Evolutionary conservation across 2,888 invertebrate genomes (phyloP).

Genomic region (Spatulosminthurus flaviceps): DNA sequence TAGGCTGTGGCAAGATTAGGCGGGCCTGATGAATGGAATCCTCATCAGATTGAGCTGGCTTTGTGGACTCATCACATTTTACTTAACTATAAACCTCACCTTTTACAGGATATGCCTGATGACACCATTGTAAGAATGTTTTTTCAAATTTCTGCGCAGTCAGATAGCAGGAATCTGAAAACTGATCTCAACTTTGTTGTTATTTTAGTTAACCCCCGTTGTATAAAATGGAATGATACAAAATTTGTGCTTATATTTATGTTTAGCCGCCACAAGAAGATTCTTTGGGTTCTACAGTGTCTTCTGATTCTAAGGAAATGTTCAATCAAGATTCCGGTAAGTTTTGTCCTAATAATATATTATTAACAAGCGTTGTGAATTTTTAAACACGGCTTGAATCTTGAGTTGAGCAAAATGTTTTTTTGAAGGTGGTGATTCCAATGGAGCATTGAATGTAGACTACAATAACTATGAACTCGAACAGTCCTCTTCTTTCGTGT

Average conservation of each 20-base stretch:
- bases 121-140: constrained; percentile 43
- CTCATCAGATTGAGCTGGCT: constrained; percentile 84
- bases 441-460: constrained; percentile 40
- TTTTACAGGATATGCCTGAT: constrained; percentile 79
- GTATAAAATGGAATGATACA: too few relatives aligned
- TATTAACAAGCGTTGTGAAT: too few relatives aligned
- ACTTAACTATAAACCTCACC: constrained; percentile 83
- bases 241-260: constrained; percentile 1
- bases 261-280: constrained; percentile 60
- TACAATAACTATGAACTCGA: constrained; percentile 43
- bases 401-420: not conserved
- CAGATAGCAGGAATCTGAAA: too few relatives aligned
- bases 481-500: constrained; percentile 39
- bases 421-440: constrained; percentile 43
- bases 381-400: too few relatives aligned
- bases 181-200: too few relatives aligned
- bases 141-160: not conserved
- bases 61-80: constrained; percentile 93
- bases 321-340: constrained; percentile 58
- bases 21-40: constrained; percentile 68
- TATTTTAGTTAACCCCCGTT: too few relatives aligned
- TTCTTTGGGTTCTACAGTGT: constrained; percentile 62
- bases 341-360: too few relatives aligned
- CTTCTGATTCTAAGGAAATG: constrained; percentile 62
- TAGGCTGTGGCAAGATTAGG: constrained; percentile 53